These are phyloP conservation scores for Drosophila kanapiae DNA, from an alignment of 1,140 invertebrate genomes.

Conservation along the genomic window DNA sequence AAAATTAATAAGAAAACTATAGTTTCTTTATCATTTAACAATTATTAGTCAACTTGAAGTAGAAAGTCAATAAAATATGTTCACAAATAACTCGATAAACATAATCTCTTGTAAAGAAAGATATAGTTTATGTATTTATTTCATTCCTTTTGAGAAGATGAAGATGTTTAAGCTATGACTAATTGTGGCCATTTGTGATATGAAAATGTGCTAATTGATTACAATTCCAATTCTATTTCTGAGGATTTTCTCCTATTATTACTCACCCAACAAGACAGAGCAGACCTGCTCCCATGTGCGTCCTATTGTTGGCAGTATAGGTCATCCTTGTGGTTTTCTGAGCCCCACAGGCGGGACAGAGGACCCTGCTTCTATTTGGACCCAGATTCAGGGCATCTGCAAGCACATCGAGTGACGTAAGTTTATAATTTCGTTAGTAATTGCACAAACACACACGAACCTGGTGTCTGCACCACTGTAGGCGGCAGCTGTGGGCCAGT, in stretches of 20 bases:
- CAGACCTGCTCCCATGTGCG: conserved; percentile 88
- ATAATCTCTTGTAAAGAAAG: not conserved
- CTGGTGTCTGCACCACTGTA: conserved; percentile 53
- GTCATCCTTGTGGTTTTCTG: conserved; percentile 86
- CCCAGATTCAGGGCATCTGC: conserved; percentile 81
- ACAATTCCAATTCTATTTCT: not conserved
- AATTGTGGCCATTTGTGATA: not conserved
- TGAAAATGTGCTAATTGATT: not conserved
- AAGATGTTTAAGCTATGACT: conserved; percentile 2
- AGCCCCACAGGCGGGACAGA: conserved; percentile 87
- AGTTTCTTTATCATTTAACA: too few relatives aligned
- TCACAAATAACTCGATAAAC: not conserved
- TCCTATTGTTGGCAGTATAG: conserved; percentile 86
- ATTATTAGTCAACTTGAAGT: too few relatives aligned
- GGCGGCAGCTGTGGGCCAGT: conserved; percentile 42
- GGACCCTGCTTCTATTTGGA: conserved; percentile 85
- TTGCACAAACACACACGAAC: conserved; percentile 4
- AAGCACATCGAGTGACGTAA: conserved; percentile 19
- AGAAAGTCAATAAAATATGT: too few relatives aligned
- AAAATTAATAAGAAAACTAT: too few relatives aligned
- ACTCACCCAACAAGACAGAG: conserved; percentile 87
- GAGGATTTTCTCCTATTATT: not conserved
- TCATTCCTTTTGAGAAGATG: not conserved
- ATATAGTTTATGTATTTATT: not conserved
- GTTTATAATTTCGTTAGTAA: conserved; percentile 5